A percentile compares a stretch with the other conserved stretches of the same genome.
Evolutionary conservation across 2,888 invertebrate genomes (phyloP).

Genomic region (Brenthis daphne): DNA sequence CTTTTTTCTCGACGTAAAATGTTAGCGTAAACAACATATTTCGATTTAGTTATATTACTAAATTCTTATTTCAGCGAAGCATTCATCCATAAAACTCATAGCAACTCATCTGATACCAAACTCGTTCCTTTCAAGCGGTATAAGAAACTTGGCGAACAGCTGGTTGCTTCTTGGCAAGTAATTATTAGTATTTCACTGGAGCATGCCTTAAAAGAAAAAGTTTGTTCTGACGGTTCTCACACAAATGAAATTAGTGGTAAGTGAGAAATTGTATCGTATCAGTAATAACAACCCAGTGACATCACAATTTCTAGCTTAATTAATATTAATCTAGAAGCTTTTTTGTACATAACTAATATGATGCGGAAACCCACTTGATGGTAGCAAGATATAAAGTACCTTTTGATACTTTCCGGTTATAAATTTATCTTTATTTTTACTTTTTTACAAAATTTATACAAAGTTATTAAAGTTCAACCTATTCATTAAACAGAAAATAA

Average conservation of each 20-base stretch:
- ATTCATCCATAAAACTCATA: slow-evolving; percentile 35
- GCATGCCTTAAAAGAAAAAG: slow-evolving; percentile 44
- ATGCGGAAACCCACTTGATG: too few species aligned
- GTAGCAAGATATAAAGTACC: too few species aligned
- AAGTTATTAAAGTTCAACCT: too few species aligned
- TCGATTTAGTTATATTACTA: background rate
- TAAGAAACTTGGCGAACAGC: slow-evolving; percentile 64
- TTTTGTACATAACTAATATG: too few species aligned
- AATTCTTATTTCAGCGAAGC: background rate
- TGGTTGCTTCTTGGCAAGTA: slow-evolving; percentile 68
- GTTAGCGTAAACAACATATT: too few species aligned
- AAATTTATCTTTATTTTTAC: too few species aligned
- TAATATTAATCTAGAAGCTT: too few species aligned
- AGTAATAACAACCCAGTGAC: slow-evolving; percentile 7
- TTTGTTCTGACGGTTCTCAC: slow-evolving; percentile 39
- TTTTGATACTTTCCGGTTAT: too few species aligned
- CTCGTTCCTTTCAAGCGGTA: slow-evolving; percentile 62
- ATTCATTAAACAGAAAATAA: too few species aligned
- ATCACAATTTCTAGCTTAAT: too few species aligned
- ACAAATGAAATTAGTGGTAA: slow-evolving; percentile 41
- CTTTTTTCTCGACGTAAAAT: too few species aligned
- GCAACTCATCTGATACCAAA: slow-evolving; percentile 53
- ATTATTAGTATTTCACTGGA: slow-evolving; percentile 68
- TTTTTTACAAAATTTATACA: too few species aligned
- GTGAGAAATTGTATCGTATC: slow-evolving; percentile 28